Evolutionary conservation across 2,113 vertebrate genomes (phyloP).

Genomic region (Eubucco bourcierii): DNA sequence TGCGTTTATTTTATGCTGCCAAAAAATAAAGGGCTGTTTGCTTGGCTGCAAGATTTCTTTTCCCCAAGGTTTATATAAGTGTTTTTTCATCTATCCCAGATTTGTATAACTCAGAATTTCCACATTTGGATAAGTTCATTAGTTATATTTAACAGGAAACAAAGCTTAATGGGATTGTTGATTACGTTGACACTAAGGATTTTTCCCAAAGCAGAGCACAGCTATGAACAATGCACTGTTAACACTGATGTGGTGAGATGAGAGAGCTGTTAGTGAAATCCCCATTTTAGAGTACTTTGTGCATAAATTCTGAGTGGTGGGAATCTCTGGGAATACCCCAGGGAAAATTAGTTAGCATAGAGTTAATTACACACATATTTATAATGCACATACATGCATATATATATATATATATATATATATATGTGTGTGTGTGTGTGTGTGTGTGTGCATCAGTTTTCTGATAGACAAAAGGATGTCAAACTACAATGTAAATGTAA

Average conservation of each 20-base stretch:
- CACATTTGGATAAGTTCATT: neutral
- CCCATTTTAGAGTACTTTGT: neutral
- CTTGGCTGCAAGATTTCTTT: neutral
- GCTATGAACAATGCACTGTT: neutral
- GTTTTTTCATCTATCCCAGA: neutral
- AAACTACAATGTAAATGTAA: slow-evolving; percentile 63
- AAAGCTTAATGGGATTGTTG: neutral
- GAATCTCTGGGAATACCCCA: neutral
- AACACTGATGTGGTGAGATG: neutral
- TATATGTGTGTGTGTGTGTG: too few species aligned
- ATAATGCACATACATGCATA: neutral
- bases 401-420: neutral
- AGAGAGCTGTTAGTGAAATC: neutral
- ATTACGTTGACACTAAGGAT: neutral
- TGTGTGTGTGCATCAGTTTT: neutral
- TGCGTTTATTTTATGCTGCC: neutral
- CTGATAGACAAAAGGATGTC: neutral
- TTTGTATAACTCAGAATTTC: neutral
- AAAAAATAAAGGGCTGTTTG: neutral
- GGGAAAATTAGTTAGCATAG: neutral
- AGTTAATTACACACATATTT: neutral
- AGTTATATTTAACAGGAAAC: neutral
- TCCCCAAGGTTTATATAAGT: neutral
- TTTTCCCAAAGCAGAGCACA: neutral
- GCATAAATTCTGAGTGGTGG: neutral